Conservation (phyloP, 1,140 invertebrate species). For the Dendrolimus punctatus region DNA sequence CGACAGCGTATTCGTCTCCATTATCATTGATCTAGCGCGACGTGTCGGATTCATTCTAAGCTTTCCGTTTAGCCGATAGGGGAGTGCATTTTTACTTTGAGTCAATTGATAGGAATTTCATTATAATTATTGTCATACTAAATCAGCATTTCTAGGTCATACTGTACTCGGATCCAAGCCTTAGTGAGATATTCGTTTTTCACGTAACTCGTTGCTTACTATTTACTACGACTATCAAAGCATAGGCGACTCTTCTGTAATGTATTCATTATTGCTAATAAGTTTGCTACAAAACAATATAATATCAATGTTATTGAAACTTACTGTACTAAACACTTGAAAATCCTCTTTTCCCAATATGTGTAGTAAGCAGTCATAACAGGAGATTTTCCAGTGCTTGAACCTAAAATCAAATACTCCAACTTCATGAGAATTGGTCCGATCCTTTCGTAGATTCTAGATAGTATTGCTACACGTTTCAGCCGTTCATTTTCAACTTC, state of each 20-base stretch:
- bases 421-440: conserved; percentile 86
- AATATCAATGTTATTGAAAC: conserved; percentile 4
- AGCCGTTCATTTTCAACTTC: conserved; percentile 78
- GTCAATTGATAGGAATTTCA: too few species aligned
- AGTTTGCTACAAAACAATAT: neutral
- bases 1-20: too few species aligned
- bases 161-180: too few species aligned
- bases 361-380: conserved; percentile 80
- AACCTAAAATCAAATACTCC: conserved; percentile 82
- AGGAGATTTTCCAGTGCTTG: conserved; percentile 75
- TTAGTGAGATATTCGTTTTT: too few species aligned
- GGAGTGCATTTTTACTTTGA: too few species aligned
- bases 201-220: too few species aligned
- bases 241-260: neutral
- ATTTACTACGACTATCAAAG: too few species aligned
- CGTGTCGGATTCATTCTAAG: too few species aligned
- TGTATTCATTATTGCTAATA: neutral
- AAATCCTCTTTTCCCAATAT: conserved; percentile 81
- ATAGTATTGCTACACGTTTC: conserved; percentile 77
- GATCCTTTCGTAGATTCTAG: conserved; percentile 80
- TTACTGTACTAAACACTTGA: conserved; percentile 53
- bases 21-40: too few species aligned
- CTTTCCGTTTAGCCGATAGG: too few species aligned
- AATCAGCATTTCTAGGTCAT: too few species aligned
- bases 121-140: too few species aligned